Evolutionary conservation across 2,113 vertebrate genomes (phyloP).

Genomic region (Salvelinus namaycush): DNA sequence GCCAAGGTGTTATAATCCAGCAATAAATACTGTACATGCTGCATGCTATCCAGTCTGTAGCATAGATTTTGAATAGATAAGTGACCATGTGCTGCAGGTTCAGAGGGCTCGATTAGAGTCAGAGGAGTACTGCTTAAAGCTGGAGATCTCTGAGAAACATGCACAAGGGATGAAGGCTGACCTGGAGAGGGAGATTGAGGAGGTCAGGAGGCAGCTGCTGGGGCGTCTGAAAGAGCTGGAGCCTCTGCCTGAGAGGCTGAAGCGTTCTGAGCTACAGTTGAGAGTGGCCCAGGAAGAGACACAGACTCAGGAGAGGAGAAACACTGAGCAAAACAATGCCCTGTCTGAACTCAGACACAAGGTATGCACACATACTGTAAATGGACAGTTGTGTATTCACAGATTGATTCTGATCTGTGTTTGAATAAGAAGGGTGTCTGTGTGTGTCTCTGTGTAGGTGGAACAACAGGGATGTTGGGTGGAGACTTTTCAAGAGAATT

Average conservation of each 20-base stretch:
- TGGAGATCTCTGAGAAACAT: constrained; percentile 77
- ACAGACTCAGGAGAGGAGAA: constrained; percentile 79
- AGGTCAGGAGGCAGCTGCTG: constrained; percentile 78
- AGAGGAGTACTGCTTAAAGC: constrained; percentile 76
- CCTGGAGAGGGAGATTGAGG: constrained; percentile 78
- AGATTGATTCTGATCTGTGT: background rate
- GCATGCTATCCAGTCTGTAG: no score
- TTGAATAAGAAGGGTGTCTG: background rate
- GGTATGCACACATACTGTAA: constrained; percentile 64
- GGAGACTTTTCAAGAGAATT: constrained; percentile 85
- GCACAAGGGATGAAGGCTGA: constrained; percentile 71
- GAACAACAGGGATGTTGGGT: constrained; percentile 87
- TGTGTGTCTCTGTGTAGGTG: constrained; percentile 70
- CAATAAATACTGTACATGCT: no score
- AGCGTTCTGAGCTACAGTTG: constrained; percentile 78
- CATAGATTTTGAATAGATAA: background rate
- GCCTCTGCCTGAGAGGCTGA: constrained; percentile 80
- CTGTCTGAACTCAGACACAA: constrained; percentile 84
- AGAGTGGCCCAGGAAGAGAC: constrained; percentile 80
- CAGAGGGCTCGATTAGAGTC: constrained; percentile 80
- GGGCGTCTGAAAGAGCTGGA: constrained; percentile 81
- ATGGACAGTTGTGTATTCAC: background rate
- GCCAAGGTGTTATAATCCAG: background rate
- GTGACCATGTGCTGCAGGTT: constrained; percentile 69
- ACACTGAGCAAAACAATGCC: constrained; percentile 72